Evolutionary conservation across 2,888 invertebrate genomes (phyloP).

Genomic region (Strigamia crassipes): DNA sequence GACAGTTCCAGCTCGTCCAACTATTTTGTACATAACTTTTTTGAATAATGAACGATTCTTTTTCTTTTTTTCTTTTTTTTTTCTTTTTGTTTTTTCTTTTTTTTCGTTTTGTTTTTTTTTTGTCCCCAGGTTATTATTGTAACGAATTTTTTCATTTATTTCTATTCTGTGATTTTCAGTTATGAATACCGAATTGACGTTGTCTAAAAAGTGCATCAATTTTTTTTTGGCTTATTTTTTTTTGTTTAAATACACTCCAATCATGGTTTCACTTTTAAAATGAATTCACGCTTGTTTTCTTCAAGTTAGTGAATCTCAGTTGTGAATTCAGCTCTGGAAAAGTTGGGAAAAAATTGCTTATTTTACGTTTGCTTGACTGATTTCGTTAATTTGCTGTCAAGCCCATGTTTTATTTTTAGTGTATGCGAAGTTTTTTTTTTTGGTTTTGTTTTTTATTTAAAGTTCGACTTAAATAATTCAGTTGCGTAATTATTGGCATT

Average conservation of each 20-base stretch:
- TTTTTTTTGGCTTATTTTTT: neutral
- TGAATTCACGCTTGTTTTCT: neutral
- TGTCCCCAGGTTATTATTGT: neutral
- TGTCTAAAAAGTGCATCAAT: neutral
- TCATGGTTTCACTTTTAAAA: neutral
- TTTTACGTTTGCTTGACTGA: neutral
- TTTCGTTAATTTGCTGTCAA: neutral
- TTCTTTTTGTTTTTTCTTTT: neutral
- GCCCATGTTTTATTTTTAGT: neutral
- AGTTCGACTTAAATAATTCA: neutral
- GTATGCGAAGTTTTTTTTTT: neutral
- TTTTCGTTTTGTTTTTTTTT: neutral
- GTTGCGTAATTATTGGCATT: neutral
- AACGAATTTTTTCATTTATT: neutral
- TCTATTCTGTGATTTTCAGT: neutral
- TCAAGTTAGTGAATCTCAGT: neutral
- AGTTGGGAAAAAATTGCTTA: neutral
- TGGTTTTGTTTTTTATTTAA: neutral
- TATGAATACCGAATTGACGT: neutral
- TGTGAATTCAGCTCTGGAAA: neutral
- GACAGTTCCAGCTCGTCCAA: neutral
- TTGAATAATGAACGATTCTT: conserved; percentile 2
- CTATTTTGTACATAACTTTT: conserved; percentile 10
- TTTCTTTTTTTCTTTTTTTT: neutral
- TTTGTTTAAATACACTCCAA: neutral